These are phyloP conservation scores for Toxotes chatareus DNA, from an alignment of 2,113 vertebrate genomes.

Conservation along the genomic window DNA sequence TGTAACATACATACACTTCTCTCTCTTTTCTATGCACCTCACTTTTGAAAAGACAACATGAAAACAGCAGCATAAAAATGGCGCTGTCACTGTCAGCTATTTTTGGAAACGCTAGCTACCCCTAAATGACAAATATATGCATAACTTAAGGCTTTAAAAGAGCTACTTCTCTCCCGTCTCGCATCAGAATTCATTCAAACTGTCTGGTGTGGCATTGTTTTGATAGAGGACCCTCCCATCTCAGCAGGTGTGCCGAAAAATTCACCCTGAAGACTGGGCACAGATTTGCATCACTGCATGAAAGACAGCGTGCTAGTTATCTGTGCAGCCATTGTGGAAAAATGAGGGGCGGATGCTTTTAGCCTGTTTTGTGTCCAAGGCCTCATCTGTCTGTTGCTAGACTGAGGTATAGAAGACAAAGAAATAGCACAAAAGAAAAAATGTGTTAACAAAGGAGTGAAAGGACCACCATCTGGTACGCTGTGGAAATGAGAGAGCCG, in stretches of 20 bases:
- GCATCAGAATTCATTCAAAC: not conserved
- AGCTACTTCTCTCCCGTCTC: not conserved
- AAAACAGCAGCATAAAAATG: constrained; percentile 28
- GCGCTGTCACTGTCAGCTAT: constrained; percentile 33
- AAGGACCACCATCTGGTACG: constrained; percentile 68
- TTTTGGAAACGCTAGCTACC: constrained; percentile 39
- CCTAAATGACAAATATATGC: constrained; percentile 47
- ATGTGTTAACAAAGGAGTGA: constrained; percentile 66
- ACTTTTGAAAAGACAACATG: constrained; percentile 26
- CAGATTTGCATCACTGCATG: constrained; percentile 53
- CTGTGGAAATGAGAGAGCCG: constrained; percentile 35
- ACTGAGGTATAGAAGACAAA: constrained; percentile 53
- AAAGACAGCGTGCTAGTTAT: constrained; percentile 49
- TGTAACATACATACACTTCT: not conserved
- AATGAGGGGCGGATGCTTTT: constrained; percentile 48
- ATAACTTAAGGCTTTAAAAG: constrained; percentile 48
- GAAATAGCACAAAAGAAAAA: constrained; percentile 67
- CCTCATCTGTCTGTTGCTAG: constrained; percentile 57
- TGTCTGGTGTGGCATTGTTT: constrained; percentile 53
- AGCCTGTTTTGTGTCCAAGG: constrained; percentile 64
- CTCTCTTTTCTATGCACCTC: not conserved
- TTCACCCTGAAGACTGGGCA: constrained; percentile 36
- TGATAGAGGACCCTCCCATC: constrained; percentile 42
- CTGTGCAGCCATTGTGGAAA: constrained; percentile 45
- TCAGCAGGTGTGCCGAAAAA: constrained; percentile 51